phyloP scores from a whole-genome alignment of 2,113 vertebrate genomes.

The Macrotis lagotis region DNA sequence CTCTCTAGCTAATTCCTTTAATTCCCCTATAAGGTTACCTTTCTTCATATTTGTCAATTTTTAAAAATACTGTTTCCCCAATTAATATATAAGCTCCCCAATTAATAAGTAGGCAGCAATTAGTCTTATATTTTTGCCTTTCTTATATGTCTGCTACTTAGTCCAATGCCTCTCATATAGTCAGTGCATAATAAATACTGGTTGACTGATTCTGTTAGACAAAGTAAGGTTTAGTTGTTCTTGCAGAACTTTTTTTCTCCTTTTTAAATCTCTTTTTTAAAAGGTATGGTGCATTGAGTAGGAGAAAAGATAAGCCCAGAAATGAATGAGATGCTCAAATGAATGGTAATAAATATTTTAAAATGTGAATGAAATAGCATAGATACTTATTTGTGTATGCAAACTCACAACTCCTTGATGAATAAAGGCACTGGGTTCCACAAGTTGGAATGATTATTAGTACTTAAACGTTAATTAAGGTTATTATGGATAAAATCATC shows the following conservation, averaged over 20 bases:
- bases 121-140: not conserved
- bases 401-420: not conserved
- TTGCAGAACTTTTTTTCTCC: not conserved
- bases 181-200: too few species aligned
- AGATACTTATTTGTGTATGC: not conserved
- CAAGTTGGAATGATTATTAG: not conserved
- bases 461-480: not conserved
- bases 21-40: not conserved
- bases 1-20: not conserved
- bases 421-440: not conserved
- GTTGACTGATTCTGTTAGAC: not conserved
- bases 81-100: not conserved
- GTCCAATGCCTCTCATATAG: not conserved
- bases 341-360: not conserved
- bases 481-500: not conserved
- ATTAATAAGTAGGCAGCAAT: too few species aligned
- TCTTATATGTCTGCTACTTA: not conserved
- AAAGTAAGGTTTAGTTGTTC: not conserved
- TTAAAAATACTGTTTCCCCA: not conserved
- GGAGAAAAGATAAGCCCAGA: not conserved
- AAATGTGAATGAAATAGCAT: not conserved
- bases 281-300: not conserved
- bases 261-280: not conserved
- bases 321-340: not conserved
- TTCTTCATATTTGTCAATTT: not conserved